A percentile compares a stretch with the other conserved stretches of the same genome.
Conservation (phyloP, 2,888 invertebrate genomes). For the Ommatoiulus sabulosus region DNA sequence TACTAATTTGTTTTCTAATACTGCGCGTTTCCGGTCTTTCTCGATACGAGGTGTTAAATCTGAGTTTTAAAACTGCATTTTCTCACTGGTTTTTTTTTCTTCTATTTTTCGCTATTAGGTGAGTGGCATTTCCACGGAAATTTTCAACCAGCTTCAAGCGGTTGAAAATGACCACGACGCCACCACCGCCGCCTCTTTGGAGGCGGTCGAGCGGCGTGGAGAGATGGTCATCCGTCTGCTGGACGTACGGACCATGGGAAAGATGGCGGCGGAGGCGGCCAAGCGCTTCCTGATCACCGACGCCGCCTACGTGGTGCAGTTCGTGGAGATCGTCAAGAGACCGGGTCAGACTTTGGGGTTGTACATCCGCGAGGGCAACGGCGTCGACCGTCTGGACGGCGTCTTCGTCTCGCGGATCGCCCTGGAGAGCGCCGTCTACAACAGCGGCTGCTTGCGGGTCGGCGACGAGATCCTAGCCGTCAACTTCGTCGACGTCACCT, state of each 20-base stretch:
- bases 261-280: slow-evolving; percentile 87
- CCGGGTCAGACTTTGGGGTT: slow-evolving; percentile 98
- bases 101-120: slow-evolving; percentile 73
- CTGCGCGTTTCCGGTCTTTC: too few relatives aligned
- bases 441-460: slow-evolving; percentile 94
- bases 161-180: slow-evolving; percentile 96
- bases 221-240: slow-evolving; percentile 95
- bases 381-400: slow-evolving; percentile 93
- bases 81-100: background rate
- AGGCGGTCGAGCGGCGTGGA: slow-evolving; percentile 87
- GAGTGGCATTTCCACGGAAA: slow-evolving; percentile 95
- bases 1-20: too few relatives aligned
- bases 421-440: slow-evolving; percentile 95
- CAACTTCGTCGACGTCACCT: slow-evolving; percentile 96
- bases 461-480: slow-evolving; percentile 99
- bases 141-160: slow-evolving; percentile 96
- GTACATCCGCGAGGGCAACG: slow-evolving; percentile 99
- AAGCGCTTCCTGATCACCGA: slow-evolving; percentile 86
- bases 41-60: too few relatives aligned
- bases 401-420: slow-evolving; percentile 98
- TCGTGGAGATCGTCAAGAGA: slow-evolving; percentile 98
- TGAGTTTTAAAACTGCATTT: background rate
- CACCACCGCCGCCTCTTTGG: slow-evolving; percentile 90
- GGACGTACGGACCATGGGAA: slow-evolving; percentile 87
- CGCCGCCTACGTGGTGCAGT: slow-evolving; percentile 82